These are phyloP conservation scores for Drosophila niveifrons DNA, from an alignment of 2,888 invertebrate genomes.

Conservation along the genomic window DNA sequence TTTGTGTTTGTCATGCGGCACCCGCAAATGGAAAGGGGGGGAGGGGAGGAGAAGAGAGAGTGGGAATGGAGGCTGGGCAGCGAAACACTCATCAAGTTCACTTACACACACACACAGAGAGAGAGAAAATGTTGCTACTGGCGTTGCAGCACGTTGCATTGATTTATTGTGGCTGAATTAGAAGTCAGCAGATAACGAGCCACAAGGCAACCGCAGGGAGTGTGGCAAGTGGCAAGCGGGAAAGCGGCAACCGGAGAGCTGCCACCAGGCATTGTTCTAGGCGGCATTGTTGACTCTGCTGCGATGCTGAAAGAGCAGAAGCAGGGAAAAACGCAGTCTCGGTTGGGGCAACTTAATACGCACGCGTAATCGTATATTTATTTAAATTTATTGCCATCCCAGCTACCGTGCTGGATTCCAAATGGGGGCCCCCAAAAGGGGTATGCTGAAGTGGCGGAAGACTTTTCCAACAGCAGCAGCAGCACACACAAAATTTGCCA, in stretches of 20 bases:
- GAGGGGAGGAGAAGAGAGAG: not conserved
- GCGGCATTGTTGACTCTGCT: slow-evolving; percentile 38
- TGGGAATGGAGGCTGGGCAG: slow-evolving; percentile 1
- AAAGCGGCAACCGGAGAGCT: slow-evolving; percentile 14
- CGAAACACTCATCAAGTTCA: slow-evolving; percentile 73
- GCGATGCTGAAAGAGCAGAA: not conserved
- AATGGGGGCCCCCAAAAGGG: not conserved
- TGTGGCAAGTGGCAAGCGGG: slow-evolving; percentile 12
- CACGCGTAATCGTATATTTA: slow-evolving; percentile 82
- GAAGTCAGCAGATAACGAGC: slow-evolving; percentile 81
- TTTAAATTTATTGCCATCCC: slow-evolving; percentile 79
- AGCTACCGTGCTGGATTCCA: slow-evolving; percentile 56
- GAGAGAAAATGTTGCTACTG: slow-evolving; percentile 74
- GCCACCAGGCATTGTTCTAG: slow-evolving; percentile 66
- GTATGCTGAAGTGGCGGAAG: slow-evolving; percentile 15
- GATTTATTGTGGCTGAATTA: slow-evolving; percentile 80
- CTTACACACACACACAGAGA: slow-evolving; percentile 78
- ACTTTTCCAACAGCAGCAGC: slow-evolving; percentile 27
- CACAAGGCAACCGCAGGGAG: slow-evolving; percentile 40
- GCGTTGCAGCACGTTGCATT: slow-evolving; percentile 79
- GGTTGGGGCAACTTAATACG: slow-evolving; percentile 79
- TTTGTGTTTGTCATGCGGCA: slow-evolving; percentile 71
- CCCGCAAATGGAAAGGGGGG: not conserved
- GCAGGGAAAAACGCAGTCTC: slow-evolving; percentile 13
- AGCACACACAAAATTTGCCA: slow-evolving; percentile 48